phyloP scores from a whole-genome alignment of 53 echinoderm and acorn worm species.

The Patiria pectinifera region DNA sequence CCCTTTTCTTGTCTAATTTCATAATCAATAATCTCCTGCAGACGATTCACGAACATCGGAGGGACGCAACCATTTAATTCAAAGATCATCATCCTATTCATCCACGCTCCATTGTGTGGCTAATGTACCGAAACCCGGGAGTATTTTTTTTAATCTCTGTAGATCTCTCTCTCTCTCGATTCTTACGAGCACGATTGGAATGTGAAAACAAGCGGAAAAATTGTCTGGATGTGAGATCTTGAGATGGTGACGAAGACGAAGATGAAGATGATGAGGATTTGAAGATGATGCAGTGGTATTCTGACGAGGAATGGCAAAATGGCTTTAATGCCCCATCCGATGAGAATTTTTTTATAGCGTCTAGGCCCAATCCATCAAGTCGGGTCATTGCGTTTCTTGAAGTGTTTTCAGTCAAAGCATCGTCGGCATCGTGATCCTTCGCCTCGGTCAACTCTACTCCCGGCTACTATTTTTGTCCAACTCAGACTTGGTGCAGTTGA shows the following conservation, averaged over 20 bases:
- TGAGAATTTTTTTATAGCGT: conserved; percentile 16
- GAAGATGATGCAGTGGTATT: not conserved
- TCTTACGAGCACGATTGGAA: not conserved
- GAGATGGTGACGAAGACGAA: not conserved
- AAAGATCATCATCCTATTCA: conserved; percentile 3
- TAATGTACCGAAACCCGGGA: conserved; percentile 42
- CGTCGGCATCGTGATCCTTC: not conserved
- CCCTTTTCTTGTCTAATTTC: conserved; percentile 35
- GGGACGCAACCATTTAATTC: not conserved
- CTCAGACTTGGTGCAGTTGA: not conserved
- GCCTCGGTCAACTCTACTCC: not conserved
- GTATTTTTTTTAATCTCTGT: not conserved
- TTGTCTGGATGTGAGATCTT: not conserved
- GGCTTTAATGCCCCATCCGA: not conserved
- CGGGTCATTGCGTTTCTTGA: not conserved
- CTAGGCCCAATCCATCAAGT: conserved; percentile 13
- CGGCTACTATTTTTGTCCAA: not conserved
- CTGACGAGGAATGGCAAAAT: not conserved
- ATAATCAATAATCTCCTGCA: conserved; percentile 47
- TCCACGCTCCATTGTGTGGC: conserved; percentile 40
- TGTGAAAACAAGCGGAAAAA: conserved; percentile 23
- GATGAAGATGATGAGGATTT: conserved; percentile 9
- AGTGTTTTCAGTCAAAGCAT: conserved; percentile 44
- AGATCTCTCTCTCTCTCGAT: not conserved
- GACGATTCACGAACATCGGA: no score